These are phyloP conservation scores for Calliphora vicina DNA, from an alignment of 1,140 invertebrate genomes.

Conservation along the genomic window DNA sequence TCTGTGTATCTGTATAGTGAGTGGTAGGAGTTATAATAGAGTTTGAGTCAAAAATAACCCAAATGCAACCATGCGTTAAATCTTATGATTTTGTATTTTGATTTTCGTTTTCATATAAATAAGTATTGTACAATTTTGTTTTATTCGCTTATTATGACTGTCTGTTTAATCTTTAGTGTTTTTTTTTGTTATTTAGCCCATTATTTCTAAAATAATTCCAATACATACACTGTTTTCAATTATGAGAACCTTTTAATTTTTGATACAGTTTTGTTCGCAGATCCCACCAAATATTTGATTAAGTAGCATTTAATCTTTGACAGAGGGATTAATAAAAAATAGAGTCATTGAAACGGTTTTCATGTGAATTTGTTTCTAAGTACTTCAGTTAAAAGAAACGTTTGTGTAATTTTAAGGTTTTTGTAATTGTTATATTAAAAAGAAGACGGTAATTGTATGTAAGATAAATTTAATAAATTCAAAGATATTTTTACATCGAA, in stretches of 20 bases:
- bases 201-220: background rate
- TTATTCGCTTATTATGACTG: background rate
- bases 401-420: too few species aligned
- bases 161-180: background rate
- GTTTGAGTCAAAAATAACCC: background rate
- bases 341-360: background rate
- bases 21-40: background rate
- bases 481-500: too few species aligned
- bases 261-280: background rate
- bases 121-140: background rate
- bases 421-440: too few species aligned
- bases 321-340: background rate
- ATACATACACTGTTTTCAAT: background rate
- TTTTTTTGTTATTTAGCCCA: background rate
- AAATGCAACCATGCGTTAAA: background rate
- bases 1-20: background rate
- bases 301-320: background rate
- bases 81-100: background rate
- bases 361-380: background rate
- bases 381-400: background rate
- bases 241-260: background rate
- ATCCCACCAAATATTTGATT: background rate
- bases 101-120: background rate
- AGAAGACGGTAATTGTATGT: too few species aligned
- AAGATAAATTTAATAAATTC: too few species aligned